Evolutionary conservation across 2,797 vertebrate genomes (phyloP).

Genomic region (Hyperoplus lanceolatus): DNA sequence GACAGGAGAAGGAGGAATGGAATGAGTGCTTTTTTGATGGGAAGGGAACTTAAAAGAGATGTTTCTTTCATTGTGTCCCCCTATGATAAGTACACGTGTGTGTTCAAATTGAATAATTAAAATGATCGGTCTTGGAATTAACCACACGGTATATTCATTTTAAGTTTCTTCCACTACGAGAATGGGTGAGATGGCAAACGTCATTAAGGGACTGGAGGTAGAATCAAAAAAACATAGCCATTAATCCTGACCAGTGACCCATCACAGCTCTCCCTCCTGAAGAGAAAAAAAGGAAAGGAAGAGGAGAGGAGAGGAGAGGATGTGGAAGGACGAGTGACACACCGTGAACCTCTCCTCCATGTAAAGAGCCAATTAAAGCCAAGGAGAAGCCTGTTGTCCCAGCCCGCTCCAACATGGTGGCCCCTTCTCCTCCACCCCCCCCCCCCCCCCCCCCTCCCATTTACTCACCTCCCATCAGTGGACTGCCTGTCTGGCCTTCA

Average conservation of each 20-base stretch:
- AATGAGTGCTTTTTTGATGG: conserved; percentile 11
- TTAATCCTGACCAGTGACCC: conserved; percentile 81
- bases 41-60: conserved; percentile 48
- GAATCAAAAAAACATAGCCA: conserved; percentile 55
- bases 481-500: conserved; percentile 46
- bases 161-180: conserved; percentile 5
- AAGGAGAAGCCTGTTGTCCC: conserved; percentile 62
- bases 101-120: conserved; percentile 31
- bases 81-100: neutral
- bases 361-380: conserved; percentile 79
- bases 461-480: conserved; percentile 52
- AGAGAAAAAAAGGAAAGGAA: conserved; percentile 5
- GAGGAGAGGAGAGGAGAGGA: conserved; percentile 19
- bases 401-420: conserved; percentile 41
- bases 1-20: neutral
- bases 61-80: conserved; percentile 50
- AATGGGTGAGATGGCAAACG: conserved; percentile 10
- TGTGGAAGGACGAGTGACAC: conserved; percentile 61
- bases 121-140: conserved; percentile 34
- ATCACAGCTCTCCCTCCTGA: conserved; percentile 57
- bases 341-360: conserved; percentile 66
- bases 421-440: conserved; percentile 50
- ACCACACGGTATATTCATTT: neutral
- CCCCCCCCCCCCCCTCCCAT: conserved; percentile 43
- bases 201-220: conserved; percentile 33